Percentiles rank a stretch among this genome's conserved stretches.
Conservation (phyloP, 2,113 vertebrate species). For the Hoplias malabaricus region DNA sequence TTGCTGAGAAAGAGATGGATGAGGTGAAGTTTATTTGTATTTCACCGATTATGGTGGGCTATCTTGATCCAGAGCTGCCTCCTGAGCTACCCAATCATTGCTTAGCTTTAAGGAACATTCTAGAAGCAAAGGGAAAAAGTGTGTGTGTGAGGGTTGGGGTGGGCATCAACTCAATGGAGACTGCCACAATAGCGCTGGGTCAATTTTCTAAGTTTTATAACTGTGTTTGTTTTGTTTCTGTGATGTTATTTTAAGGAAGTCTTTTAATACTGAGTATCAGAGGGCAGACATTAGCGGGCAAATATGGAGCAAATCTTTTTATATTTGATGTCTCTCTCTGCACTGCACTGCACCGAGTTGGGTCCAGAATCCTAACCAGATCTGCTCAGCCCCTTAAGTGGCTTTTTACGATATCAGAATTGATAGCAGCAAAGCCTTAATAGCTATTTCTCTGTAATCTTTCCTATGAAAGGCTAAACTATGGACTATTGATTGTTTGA, state of each 20-base stretch:
- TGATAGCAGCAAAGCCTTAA: slow-evolving; percentile 82
- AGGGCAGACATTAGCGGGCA: slow-evolving; percentile 40
- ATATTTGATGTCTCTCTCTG: slow-evolving; percentile 61
- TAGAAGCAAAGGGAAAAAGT: slow-evolving; percentile 44
- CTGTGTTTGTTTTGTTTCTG: slow-evolving; percentile 13
- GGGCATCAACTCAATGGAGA: slow-evolving; percentile 52
- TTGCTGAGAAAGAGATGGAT: background rate
- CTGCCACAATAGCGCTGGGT: slow-evolving; percentile 47
- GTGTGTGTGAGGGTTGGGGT: too few relatives aligned
- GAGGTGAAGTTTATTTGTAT: slow-evolving; percentile 43
- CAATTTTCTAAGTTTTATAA: slow-evolving; percentile 50
- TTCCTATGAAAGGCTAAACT: slow-evolving; percentile 83
- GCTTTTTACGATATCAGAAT: slow-evolving; percentile 78
- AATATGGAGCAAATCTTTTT: slow-evolving; percentile 50
- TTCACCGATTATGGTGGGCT: slow-evolving; percentile 71
- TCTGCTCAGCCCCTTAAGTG: slow-evolving; percentile 76
- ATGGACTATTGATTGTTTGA: slow-evolving; percentile 80
- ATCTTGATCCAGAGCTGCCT: slow-evolving; percentile 70
- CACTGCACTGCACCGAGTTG: slow-evolving; percentile 55
- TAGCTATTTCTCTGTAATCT: slow-evolving; percentile 84
- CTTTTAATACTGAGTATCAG: slow-evolving; percentile 53
- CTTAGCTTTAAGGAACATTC: slow-evolving; percentile 57
- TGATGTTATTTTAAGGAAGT: slow-evolving; percentile 47
- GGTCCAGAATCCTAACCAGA: slow-evolving; percentile 70
- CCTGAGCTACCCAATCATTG: slow-evolving; percentile 61